phyloP scores from a whole-genome alignment of 2,888 invertebrate species.

The Eucera pruinosa region DNA sequence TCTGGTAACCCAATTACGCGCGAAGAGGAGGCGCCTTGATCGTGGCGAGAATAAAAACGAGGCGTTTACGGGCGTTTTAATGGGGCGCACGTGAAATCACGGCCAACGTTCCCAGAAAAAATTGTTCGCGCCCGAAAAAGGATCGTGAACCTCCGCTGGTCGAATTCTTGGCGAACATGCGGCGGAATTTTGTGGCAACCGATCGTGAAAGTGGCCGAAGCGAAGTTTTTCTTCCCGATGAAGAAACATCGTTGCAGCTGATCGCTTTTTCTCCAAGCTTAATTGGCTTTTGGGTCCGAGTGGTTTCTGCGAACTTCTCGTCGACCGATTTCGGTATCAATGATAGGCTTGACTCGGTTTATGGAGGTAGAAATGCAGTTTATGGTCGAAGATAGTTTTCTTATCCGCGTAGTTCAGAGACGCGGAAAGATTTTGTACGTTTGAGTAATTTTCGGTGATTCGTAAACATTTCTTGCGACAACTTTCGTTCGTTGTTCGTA shows the following conservation, averaged over 20 bases:
- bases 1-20: slow-evolving; percentile 79
- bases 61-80: slow-evolving; percentile 31
- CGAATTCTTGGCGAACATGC: slow-evolving; percentile 2
- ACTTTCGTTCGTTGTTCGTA: no score
- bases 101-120: slow-evolving; percentile 18
- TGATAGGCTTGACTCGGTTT: neutral
- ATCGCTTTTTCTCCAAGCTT: neutral
- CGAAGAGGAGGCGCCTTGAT: slow-evolving; percentile 60
- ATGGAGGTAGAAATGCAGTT: neutral
- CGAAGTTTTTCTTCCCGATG: neutral
- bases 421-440: no score
- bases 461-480: neutral
- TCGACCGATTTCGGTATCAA: no score
- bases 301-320: neutral
- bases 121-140: slow-evolving; percentile 36
- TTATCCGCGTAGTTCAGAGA: neutral
- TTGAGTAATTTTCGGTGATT: no score
- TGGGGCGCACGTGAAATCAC: slow-evolving; percentile 48
- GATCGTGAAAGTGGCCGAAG: slow-evolving; percentile 45
- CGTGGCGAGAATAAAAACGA: slow-evolving; percentile 66
- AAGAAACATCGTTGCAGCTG: neutral
- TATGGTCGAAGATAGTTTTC: no score
- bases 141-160: neutral
- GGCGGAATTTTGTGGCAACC: slow-evolving; percentile 17
- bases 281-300: neutral